Conservation (phyloP, 1,140 invertebrate genomes). For the Tyrophagus putrescentiae region DNA sequence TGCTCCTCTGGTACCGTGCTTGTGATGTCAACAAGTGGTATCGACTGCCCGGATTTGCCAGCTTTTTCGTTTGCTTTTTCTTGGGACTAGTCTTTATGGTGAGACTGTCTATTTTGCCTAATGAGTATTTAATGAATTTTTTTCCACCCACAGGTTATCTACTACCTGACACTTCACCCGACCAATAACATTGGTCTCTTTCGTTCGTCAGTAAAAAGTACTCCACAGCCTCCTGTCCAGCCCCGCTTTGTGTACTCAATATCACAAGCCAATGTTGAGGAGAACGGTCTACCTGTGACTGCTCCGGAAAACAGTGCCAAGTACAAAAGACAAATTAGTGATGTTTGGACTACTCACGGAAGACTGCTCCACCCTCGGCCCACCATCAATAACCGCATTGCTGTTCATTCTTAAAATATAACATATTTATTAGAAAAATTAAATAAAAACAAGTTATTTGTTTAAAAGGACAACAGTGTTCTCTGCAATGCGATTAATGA, state of each 20-base stretch:
- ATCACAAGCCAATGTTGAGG: neutral
- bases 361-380: conserved; percentile 21
- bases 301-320: neutral
- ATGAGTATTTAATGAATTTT: neutral
- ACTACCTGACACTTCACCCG: conserved; percentile 27
- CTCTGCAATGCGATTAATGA: neutral
- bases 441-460: neutral
- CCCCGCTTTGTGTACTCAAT: neutral
- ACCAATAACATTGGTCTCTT: conserved; percentile 23
- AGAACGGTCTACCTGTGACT: neutral
- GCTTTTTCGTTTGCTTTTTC: conserved; percentile 25
- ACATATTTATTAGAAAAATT: neutral
- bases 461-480: neutral
- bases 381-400: neutral
- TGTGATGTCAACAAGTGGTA: conserved; percentile 17
- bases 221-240: no score
- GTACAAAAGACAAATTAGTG: conserved; percentile 13
- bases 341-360: conserved; percentile 21
- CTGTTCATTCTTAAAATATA: neutral
- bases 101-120: neutral
- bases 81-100: conserved; percentile 28
- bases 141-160: conserved; percentile 21
- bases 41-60: conserved; percentile 23
- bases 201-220: no score
- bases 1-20: conserved; percentile 26